A percentile compares a stretch with the other conserved stretches of the same genome.
phyloP scores from a whole-genome alignment of 2,797 vertebrate genomes.

The Emydoidea blandingii region DNA sequence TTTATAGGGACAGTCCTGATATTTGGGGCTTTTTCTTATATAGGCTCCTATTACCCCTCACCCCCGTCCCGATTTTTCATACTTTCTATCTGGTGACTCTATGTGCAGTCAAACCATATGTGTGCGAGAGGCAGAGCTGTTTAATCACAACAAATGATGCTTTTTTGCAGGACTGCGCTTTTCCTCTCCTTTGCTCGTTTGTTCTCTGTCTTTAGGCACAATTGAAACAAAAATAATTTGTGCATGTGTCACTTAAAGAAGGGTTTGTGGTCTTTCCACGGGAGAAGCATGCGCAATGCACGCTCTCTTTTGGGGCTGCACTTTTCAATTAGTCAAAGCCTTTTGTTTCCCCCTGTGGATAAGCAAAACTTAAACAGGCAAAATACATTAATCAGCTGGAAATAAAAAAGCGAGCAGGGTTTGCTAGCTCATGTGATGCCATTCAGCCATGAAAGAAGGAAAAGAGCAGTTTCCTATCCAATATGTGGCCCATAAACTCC shows the following conservation, averaged over 20 bases:
- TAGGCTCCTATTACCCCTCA: too few relatives aligned
- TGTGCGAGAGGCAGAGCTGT: neutral
- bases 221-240: neutral
- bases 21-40: too few relatives aligned
- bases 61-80: too few relatives aligned
- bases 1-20: too few relatives aligned
- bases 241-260: neutral
- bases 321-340: neutral
- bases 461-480: neutral
- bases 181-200: neutral
- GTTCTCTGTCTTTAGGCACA: neutral
- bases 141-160: neutral
- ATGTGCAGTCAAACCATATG: neutral
- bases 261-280: neutral
- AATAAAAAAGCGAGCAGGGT: conserved; percentile 8
- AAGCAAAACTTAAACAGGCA: conserved; percentile 4
- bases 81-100: too few relatives aligned
- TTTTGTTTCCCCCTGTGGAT: neutral
- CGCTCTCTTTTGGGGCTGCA: neutral
- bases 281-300: neutral
- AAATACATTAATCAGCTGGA: conserved; percentile 11
- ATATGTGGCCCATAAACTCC: neutral
- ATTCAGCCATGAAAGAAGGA: neutral
- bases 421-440: neutral
- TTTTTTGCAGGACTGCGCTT: neutral